Percentiles rank a stretch among this genome's conserved stretches.
Evolutionary conservation across 2,113 vertebrate genomes (phyloP).

Genomic region (Marmota flaviventris): DNA sequence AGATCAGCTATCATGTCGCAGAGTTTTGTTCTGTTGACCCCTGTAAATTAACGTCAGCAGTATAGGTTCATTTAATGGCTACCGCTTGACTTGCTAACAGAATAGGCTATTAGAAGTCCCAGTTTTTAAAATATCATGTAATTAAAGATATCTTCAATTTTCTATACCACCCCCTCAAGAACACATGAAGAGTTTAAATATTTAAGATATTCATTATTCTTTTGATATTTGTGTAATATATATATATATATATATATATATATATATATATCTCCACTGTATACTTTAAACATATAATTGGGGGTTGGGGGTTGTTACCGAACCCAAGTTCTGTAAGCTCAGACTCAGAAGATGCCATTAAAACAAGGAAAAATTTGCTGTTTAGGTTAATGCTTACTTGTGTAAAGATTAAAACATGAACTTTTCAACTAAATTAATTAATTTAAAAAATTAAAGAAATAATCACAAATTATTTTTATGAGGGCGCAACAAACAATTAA

Average conservation of each 20-base stretch:
- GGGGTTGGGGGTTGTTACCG: not conserved
- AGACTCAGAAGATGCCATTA: constrained; percentile 70
- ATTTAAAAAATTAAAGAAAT: constrained; percentile 77
- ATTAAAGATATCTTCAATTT: constrained; percentile 60
- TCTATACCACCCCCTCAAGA: constrained; percentile 56
- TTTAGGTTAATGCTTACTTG: constrained; percentile 60
- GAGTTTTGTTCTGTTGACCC: constrained; percentile 91
- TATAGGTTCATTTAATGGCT: constrained; percentile 89
- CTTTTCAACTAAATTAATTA: constrained; percentile 77
- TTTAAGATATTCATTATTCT: constrained; percentile 50
- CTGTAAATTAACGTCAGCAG: constrained; percentile 91
- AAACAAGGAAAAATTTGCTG: constrained; percentile 60
- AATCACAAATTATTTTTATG: constrained; percentile 78
- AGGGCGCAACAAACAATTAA: constrained; percentile 89
- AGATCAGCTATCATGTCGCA: constrained; percentile 92
- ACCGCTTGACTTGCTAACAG: constrained; percentile 84
- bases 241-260: not conserved
- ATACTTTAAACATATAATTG: not conserved
- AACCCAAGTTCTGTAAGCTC: constrained; percentile 38
- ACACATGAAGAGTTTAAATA: constrained; percentile 70
- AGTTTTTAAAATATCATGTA: constrained; percentile 74
- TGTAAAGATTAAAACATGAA: constrained; percentile 71
- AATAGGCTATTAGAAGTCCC: constrained; percentile 75
- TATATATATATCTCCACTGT: not conserved
- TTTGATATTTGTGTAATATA: not conserved